These are phyloP conservation scores for Nematolebias whitei DNA, from an alignment of 2,113 vertebrate species.

Conservation along the genomic window DNA sequence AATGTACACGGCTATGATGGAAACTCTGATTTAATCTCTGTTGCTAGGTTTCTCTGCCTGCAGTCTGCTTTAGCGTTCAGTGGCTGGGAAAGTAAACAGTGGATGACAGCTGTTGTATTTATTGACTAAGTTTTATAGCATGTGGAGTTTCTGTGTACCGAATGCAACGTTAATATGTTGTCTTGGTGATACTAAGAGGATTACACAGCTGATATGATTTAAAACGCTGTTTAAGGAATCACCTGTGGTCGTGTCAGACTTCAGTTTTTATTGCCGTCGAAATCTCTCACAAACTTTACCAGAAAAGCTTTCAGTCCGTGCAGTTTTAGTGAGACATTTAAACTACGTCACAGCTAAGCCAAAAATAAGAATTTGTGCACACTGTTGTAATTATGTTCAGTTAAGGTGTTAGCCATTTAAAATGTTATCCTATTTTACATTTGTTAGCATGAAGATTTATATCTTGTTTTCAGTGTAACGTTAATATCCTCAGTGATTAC, in stretches of 20 bases:
- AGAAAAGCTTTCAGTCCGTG: background rate
- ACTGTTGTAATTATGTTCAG: too few relatives aligned
- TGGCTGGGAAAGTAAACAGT: conserved; percentile 77
- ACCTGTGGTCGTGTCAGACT: conserved; percentile 14
- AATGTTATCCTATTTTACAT: too few relatives aligned
- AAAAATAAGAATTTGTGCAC: too few relatives aligned
- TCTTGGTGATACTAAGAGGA: conserved; percentile 50
- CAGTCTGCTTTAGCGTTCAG: conserved; percentile 61
- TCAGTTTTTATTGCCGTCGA: conserved; percentile 17
- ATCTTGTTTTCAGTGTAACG: too few relatives aligned
- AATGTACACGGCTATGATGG: conserved; percentile 21
- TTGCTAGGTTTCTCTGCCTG: conserved; percentile 62
- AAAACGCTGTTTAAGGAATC: conserved; percentile 35
- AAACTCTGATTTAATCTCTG: conserved; percentile 49
- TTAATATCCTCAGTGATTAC: too few relatives aligned
- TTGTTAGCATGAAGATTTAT: too few relatives aligned
- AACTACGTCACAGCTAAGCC: background rate
- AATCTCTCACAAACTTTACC: background rate
- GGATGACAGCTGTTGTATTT: conserved; percentile 73
- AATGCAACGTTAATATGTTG: conserved; percentile 60
- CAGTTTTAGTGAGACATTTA: background rate
- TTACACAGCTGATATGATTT: conserved; percentile 49
- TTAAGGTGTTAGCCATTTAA: too few relatives aligned
- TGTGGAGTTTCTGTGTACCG: conserved; percentile 60
- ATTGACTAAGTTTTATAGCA: conserved; percentile 73